Percentiles rank a stretch among this genome's conserved stretches.
phyloP scores from a whole-genome alignment of 2,797 vertebrate species.

The Antrozous pallidus region DNA sequence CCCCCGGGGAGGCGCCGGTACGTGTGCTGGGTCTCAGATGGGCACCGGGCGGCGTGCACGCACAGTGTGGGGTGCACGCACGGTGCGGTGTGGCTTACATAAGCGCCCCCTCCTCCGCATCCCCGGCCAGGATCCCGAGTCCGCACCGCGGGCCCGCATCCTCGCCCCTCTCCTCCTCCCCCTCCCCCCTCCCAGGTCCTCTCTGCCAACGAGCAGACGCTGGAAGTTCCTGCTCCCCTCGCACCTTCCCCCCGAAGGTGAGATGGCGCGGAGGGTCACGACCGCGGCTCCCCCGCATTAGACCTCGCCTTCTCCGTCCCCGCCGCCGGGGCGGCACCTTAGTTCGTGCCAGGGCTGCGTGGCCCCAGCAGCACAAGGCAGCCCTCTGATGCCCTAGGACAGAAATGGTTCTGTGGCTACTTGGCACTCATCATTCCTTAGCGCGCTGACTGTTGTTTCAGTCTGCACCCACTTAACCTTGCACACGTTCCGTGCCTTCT shows the following conservation, averaged over 20 bases:
- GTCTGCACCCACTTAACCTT: not conserved
- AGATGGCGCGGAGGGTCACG: not conserved
- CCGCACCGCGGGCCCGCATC: not conserved
- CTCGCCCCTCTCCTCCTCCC: not conserved
- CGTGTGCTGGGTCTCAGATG: not conserved
- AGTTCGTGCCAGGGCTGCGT: not conserved
- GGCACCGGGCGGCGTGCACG: not conserved
- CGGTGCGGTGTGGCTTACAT: too few relatives aligned
- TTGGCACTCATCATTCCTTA: not conserved
- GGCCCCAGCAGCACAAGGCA: not conserved
- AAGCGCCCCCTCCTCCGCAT: constrained; percentile 64
- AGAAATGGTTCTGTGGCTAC: not conserved
- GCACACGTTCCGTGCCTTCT: too few relatives aligned
- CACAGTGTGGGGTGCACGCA: not conserved
- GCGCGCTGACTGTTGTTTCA: too few relatives aligned
- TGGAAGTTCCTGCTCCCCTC: constrained; percentile 59
- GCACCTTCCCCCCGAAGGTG: constrained; percentile 20
- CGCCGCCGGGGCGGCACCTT: not conserved
- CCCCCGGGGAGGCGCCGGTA: not conserved
- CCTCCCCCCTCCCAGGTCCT: not conserved
- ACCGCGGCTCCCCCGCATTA: not conserved
- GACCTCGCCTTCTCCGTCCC: too few relatives aligned
- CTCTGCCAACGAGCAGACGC: not conserved
- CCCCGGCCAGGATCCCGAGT: not conserved
- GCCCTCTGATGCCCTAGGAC: not conserved